Conservation (phyloP, 2,888 invertebrate genomes). For the Oxystoma pomonae region DNA sequence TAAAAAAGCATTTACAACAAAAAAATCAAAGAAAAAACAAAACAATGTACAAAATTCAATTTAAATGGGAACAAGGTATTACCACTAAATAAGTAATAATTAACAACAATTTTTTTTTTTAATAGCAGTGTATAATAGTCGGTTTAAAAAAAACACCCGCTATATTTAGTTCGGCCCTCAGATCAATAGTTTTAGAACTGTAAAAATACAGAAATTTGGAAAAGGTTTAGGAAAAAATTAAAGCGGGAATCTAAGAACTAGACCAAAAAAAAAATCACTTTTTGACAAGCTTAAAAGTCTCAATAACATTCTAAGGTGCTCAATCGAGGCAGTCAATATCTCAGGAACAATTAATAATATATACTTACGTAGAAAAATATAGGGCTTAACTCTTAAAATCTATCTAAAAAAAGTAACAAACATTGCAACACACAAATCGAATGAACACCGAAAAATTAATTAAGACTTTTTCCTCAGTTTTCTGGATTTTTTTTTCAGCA, state of each 20-base stretch:
- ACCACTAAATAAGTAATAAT: slow-evolving; percentile 64
- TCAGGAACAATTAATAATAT: slow-evolving; percentile 17
- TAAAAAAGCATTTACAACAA: slow-evolving; percentile 70
- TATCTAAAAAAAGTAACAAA: background rate
- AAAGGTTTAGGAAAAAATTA: too few relatives aligned
- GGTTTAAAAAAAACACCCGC: slow-evolving; percentile 48
- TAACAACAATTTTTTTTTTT: slow-evolving; percentile 55
- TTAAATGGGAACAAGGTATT: slow-evolving; percentile 62
- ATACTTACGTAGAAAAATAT: background rate
- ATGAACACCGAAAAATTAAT: slow-evolving; percentile 32
- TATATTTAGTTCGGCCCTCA: background rate
- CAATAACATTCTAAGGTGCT: slow-evolving; percentile 26
- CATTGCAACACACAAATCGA: slow-evolving; percentile 36
- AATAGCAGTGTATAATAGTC: slow-evolving; percentile 45
- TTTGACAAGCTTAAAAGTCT: background rate
- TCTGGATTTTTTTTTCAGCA: too few relatives aligned
- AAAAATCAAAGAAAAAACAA: slow-evolving; percentile 72
- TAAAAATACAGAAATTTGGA: too few relatives aligned
- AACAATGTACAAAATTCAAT: slow-evolving; percentile 68
- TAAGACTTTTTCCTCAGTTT: background rate
- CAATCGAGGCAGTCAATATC: slow-evolving; percentile 32
- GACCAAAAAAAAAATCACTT: background rate
- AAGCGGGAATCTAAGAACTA: background rate
- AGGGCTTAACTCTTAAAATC: background rate
- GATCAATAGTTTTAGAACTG: too few relatives aligned